Base-by-base conservation (phyloP, 2,888 invertebrate genomes). In the Ennomos fuscantarius region DNA sequence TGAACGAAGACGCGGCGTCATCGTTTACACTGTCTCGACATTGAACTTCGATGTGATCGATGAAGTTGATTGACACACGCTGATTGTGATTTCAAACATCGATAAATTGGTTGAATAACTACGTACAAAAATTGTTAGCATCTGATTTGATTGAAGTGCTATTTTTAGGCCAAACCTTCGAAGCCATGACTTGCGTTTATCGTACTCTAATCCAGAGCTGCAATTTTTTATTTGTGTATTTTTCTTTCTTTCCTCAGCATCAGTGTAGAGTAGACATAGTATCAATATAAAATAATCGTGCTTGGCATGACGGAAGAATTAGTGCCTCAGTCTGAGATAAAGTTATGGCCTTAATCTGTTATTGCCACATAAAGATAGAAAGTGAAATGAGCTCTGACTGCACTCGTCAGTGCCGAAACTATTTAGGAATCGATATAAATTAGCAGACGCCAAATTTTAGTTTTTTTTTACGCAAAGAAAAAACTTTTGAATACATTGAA, bases 21-120 rank as follows among this genome's bases (percentile, higher is more conserved):
- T 82, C 72, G 71, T 79, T 72, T 75, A 67, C 76, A 73, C 70
- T 68, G 73, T 69, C 66, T 69, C 75, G 81, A 71, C 84, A 85
- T 78, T 87, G 86, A 87, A 86, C 84, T 82, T 81, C 70, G 63
- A 62, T 65, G 50, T 70, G 73, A 68, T 62, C 39, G 35, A 33
- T 55, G 41, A 60, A 63, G 58, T 69, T 72, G 72, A 75, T 70
- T 70, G 68, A 73, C 73, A 66, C 51, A 9, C 11, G 63, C 33
- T 55, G 54, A 60, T 63, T 56, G 62, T 48, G 36, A 48, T 54
- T 58, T 54, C 31, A 35, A 53, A 43, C 35, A 47, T 33, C 46
- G 33, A 46, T 34, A 47, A 45, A 43, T 55, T 48, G 11, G 39
- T 52, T 59, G 6, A 54, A 47, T 11, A 35, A 32, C 37, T 49